Base-by-base conservation (phyloP, 2,888 invertebrate species). In the Acholoe squamosa region DNA sequence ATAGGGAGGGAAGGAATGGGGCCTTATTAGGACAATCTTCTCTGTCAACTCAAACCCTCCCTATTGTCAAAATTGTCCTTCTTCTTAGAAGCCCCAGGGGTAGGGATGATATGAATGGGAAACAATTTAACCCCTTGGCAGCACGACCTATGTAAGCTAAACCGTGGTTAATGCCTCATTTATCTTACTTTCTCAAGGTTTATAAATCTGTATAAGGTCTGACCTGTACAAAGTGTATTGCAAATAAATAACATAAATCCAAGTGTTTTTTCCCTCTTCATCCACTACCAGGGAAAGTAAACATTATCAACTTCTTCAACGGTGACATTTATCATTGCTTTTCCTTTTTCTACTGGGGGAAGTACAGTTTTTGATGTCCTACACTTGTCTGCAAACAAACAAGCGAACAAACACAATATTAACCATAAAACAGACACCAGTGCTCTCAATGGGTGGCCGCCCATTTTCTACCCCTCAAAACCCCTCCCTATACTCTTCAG, bases 21-120 rank as follows among this genome's bases (percentile, higher is more conserved):
- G n/a, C 61, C 61, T n/a, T n/a, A 61, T 61, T 61, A 61, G 61
- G 61, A n/a, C 61, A 61, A 61, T 61, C 61, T 61, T 61, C n/a
- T 19, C 61, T n/a, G 61, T n/a, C 61, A 61, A 61, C 61, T 61
- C 61, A 19, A 61, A 7, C 43, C 43, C 19, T 19, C 3, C 61
- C 61, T 61, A 61, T 61, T 61, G 61, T 61, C 61, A 19, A 61
- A 61, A 61, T 61, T 61, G 61, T 61, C 61, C 61, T n/a, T 7
- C n/a, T n/a, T 61, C 19, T 14, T 7, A n/a, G 22, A 61, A 19
- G 61, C 61, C 43, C 10, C 61, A 61, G 61, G 22, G 22, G 61
- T 14, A 61, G 61, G 61, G 61, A 61, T 61, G 61, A n/a, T n/a
- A 61, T 61, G 61, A n/a, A 61, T 19, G 61, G 61, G 61, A 43